These are phyloP conservation scores for Gymnarchus niloticus DNA, from an alignment of 2,113 vertebrate genomes.

Conservation along the genomic window DNA sequence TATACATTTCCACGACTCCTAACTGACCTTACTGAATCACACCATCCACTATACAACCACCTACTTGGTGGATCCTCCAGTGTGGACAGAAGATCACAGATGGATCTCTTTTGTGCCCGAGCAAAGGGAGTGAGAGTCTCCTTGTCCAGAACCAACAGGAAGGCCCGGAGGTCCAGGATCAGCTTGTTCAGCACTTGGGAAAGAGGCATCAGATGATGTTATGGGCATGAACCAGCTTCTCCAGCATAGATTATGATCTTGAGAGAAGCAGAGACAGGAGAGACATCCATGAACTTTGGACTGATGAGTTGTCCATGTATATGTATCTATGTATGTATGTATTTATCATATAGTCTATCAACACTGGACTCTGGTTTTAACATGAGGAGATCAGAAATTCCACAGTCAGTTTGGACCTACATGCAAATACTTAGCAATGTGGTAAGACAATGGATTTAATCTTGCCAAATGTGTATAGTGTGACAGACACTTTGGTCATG, in stretches of 20 bases:
- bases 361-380: no score
- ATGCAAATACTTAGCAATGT: not conserved
- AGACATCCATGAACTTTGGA: no score
- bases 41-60: not conserved
- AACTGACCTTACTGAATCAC: no score
- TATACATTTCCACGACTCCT: no score
- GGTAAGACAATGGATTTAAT: not conserved
- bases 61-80: not conserved
- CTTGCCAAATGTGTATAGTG: not conserved
- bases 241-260: not conserved
- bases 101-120: not conserved
- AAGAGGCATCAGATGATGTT: not conserved
- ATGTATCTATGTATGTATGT: no score
- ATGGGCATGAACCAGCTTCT: not conserved
- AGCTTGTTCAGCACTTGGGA: slow-evolving; percentile 13
- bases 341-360: no score
- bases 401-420: no score
- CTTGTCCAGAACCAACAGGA: slow-evolving; percentile 11
- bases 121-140: slow-evolving; percentile 6
- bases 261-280: not conserved
- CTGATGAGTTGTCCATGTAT: no score
- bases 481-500: not conserved
- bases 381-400: no score
- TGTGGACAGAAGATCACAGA: not conserved
- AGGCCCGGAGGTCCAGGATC: not conserved